Evolutionary conservation across 1,140 invertebrate genomes (phyloP), one percentile per base, ranked within the genome.

Genomic region (Helicoverpa zea): DNA sequence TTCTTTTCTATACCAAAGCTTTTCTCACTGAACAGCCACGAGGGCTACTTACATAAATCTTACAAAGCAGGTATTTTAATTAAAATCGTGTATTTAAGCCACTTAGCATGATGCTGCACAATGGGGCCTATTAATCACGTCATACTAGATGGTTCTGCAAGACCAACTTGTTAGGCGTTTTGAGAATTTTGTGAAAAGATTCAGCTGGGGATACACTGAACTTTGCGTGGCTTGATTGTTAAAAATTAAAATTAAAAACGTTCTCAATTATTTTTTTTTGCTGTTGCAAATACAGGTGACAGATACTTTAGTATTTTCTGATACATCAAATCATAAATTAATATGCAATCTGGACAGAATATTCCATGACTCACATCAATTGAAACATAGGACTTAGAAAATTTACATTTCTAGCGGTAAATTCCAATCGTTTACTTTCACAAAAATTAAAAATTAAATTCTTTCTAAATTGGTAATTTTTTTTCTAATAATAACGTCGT

Each of bases 121-220:
- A 49, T 35, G 66, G 56, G 30, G 14, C 68, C 70, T 72, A 80
- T 80, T 80, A 80, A 80, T 80, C 68, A 80, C 70, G 43, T n/a
- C 43, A 14, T 29, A 49, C 47, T 52, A 68, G 23, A 30, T 72
- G 68, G 63, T 13, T 61, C 58, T 13, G 64, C 35, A 18, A 51
- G 66, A 23, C 47, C 52, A 11, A 72, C 49, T 72, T 70, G 49
- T 70, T 70, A 47, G 14, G 18, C 68, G 59, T 79, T 79, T 73
- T 64, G 64, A 23, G 30, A 72, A 79, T 47, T 52, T 80, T 56
- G 49, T 73, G 14, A 73, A 73, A 73, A 52, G 29, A 18, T 18
- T 16, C 63, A 23, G 78, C 9, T 73, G 35, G 56, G 23, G 3
- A 14, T n/a, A 64, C 70, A 80, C 58, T 52, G 16, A 35, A 52